Evolutionary conservation across 2,888 invertebrate genomes (phyloP).

Genomic region (Frankliniella fusca): DNA sequence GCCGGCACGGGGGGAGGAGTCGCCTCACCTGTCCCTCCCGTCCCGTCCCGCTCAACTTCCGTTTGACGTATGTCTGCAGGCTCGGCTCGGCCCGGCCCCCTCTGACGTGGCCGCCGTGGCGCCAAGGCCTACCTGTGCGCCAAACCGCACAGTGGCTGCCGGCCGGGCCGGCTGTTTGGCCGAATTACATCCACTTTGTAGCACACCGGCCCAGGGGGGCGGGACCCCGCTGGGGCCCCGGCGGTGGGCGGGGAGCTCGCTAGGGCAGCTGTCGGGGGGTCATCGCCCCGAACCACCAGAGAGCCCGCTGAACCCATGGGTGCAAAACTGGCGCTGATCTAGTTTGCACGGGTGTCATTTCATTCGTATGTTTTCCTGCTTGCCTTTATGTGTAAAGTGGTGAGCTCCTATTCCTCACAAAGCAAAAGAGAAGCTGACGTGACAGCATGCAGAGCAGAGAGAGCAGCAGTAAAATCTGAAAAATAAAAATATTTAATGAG

Average conservation of each 20-base stretch:
- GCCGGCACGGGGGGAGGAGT: not conserved
- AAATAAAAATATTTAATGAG: no score
- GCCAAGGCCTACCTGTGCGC: not conserved
- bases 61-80: not conserved
- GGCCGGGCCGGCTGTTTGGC: not conserved
- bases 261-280: constrained; percentile 14
- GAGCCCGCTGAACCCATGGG: not conserved
- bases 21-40: constrained; percentile 4
- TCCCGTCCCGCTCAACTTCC: constrained; percentile 14
- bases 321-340: not conserved
- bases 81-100: not conserved
- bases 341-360: not conserved
- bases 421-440: not conserved
- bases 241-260: no score
- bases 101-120: not conserved
- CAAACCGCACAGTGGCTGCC: not conserved
- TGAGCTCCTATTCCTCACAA: not conserved
- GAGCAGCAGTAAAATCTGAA: no score
- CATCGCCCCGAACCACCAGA: not conserved
- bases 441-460: no score
- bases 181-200: constrained; percentile 19
- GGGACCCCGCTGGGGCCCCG: not conserved
- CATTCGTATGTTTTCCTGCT: not conserved
- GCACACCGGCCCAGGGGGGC: not conserved
- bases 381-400: not conserved